phyloP scores from a whole-genome alignment of 1,140 invertebrate species.

The Nixonia krombeini region DNA sequence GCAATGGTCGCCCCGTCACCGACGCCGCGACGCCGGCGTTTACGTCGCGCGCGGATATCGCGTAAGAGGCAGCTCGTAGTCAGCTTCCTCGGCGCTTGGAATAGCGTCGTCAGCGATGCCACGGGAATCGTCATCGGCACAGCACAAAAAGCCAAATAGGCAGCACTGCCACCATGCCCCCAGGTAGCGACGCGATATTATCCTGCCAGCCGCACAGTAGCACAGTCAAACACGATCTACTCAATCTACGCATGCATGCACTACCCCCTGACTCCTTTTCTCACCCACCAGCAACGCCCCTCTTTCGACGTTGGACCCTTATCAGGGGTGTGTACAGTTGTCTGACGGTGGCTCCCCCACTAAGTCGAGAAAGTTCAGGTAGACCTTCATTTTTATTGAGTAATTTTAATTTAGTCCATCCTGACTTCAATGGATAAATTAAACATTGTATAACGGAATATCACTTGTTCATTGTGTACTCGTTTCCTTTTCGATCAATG shows the following conservation, averaged over 20 bases:
- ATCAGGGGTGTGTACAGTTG: too few species aligned
- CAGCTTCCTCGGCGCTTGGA: slow-evolving; percentile 20
- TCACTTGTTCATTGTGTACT: too few species aligned
- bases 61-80: slow-evolving; percentile 38
- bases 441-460: too few species aligned
- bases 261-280: slow-evolving; percentile 13
- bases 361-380: too few species aligned
- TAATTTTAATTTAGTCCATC: too few species aligned
- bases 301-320: slow-evolving; percentile 2
- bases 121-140: slow-evolving; percentile 55
- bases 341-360: too few species aligned
- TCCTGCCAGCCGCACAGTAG: slow-evolving; percentile 18
- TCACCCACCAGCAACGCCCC: not conserved
- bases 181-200: slow-evolving; percentile 12
- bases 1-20: slow-evolving; percentile 14
- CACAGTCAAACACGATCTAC: slow-evolving; percentile 32
- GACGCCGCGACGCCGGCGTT: slow-evolving; percentile 52
- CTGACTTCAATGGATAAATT: too few species aligned
- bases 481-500: too few species aligned
- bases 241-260: not conserved
- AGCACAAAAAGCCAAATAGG: slow-evolving; percentile 44
- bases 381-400: too few species aligned
- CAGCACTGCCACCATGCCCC: slow-evolving; percentile 53
- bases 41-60: slow-evolving; percentile 45
- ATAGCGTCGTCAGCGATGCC: slow-evolving; percentile 4